Evolutionary conservation across 2,888 invertebrate species (phyloP).

Genomic region (Calliopum simillimum): DNA sequence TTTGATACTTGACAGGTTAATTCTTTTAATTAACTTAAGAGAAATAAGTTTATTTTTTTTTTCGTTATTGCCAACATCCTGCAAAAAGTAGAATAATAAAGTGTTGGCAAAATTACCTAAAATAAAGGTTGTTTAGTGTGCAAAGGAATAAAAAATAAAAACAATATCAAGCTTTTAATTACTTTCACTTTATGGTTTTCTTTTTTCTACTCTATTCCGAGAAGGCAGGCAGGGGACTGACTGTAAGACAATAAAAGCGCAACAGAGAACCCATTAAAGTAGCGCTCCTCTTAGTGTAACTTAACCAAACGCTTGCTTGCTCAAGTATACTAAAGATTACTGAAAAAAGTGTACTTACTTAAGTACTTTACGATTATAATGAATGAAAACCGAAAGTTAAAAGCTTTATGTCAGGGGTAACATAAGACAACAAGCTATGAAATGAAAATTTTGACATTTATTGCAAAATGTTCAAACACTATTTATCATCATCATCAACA

Average conservation of each 20-base stretch:
- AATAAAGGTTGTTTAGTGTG: not conserved
- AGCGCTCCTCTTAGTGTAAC: too few species aligned
- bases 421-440: conserved; percentile 13
- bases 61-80: not conserved
- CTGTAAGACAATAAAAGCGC: too few species aligned
- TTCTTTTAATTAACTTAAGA: conserved; percentile 27
- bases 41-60: conserved; percentile 9
- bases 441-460: conserved; percentile 35
- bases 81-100: not conserved
- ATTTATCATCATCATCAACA: conserved; percentile 34
- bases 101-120: not conserved
- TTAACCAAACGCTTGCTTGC: too few species aligned
- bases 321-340: not conserved
- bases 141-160: not conserved
- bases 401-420: not conserved
- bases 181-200: conserved; percentile 9
- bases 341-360: conserved; percentile 21
- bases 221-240: too few species aligned
- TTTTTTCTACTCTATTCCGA: too few species aligned
- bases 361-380: conserved; percentile 29
- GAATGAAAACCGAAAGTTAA: not conserved
- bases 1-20: conserved; percentile 20
- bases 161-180: conserved; percentile 5
- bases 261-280: too few species aligned
- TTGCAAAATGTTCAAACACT: conserved; percentile 35